Base-by-base conservation (phyloP, 1,140 invertebrate species). In the Calliphora vicina region DNA sequence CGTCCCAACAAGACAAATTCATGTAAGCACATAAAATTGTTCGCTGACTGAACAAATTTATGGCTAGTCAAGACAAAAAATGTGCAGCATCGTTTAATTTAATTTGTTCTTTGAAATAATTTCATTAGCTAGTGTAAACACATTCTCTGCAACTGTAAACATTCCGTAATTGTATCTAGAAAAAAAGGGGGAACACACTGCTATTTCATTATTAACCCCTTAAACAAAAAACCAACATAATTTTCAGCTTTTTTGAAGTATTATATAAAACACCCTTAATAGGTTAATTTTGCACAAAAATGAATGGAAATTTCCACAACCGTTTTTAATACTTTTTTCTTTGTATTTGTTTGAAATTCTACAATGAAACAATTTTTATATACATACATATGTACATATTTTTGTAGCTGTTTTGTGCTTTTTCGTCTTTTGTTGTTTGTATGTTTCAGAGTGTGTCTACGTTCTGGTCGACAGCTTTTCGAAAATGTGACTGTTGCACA, bases 191-290 rank as follows among this genome's bases (percentile, higher is more conserved):
- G 8, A 67, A 67, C n/a, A 67, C 17, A 2, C n/a, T 57, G 15
- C 15, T 15, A 67, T 25, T 50, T 50, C n/a, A 57, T 15, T 2
- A 23, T 67, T 25, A 67, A 67, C 61, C 61, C n/a, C 20, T 67
- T 67, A 20, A 20, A 23, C 8, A 25, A 23, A 23, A 67, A 23
- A 10, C 9, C 9, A 67, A n/a, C 50, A 57, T 57, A 57, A 67
- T 25, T 67, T 67, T 23, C 23, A 20, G 12, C 5, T 20, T 67
- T 67, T 67, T 20, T n/a, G 12, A 17, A 50, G 15, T 57, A 23
- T 67, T 67, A 67, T 67, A 67, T 67, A 67, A 67, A 20, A 17
- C n/a, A 67, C 61, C 61, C 61, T 67, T 67, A 67, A 67, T 67
- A 67, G 61, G 61, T 67, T 67, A 67, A 67, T 23, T 50, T 50